Conservation (phyloP, 2,113 vertebrate genomes). For the Pangasianodon hypophthalmus region DNA sequence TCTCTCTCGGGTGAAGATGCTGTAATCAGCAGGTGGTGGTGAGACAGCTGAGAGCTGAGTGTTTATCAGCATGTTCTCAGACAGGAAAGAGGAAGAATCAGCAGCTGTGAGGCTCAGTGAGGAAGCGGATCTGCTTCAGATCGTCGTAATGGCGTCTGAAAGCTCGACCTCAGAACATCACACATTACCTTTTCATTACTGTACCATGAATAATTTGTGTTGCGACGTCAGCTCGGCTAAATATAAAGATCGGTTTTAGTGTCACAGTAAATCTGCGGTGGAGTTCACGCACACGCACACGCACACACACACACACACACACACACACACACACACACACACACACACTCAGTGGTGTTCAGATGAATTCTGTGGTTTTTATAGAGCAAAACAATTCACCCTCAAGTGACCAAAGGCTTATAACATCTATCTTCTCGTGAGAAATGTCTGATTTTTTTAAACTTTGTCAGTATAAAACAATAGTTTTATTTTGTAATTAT, state of each 20-base stretch:
- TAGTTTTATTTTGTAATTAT: no score
- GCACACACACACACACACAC: no score
- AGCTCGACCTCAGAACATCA: neutral
- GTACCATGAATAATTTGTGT: neutral
- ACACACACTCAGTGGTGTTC: no score
- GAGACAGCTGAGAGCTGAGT: slow-evolving; percentile 12
- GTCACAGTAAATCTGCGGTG: neutral
- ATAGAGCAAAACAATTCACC: neutral
- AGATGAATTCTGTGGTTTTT: neutral
- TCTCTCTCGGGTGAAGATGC: neutral
- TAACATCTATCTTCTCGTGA: no score
- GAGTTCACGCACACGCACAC: neutral
- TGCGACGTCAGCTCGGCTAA: neutral
- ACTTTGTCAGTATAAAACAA: neutral
- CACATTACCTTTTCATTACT: neutral
- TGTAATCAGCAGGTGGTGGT: slow-evolving; percentile 3
- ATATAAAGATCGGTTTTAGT: neutral
- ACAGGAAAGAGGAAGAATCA: neutral
- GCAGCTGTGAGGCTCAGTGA: slow-evolving; percentile 20
- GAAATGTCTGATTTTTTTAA: no score
- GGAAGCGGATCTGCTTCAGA: slow-evolving; percentile 10
- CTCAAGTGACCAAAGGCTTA: neutral
- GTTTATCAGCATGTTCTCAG: slow-evolving; percentile 4
- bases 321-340: no score
- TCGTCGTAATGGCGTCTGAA: neutral